phyloP scores from a whole-genome alignment of 2,888 invertebrate species.

The Aphrophora alni region DNA sequence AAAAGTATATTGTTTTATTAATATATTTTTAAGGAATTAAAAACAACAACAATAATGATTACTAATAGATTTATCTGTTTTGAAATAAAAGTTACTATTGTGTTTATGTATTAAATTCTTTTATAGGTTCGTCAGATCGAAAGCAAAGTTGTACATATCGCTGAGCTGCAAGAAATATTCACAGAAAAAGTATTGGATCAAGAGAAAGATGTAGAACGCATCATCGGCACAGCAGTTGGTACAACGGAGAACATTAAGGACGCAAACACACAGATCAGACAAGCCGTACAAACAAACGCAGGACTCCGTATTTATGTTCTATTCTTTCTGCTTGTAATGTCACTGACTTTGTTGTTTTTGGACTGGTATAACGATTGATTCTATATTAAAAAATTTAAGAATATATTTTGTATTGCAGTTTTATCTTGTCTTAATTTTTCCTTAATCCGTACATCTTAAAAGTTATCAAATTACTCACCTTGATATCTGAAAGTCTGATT shows the following conservation, averaged over 20 bases:
- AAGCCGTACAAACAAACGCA: constrained; percentile 97
- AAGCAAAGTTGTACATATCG: constrained; percentile 93
- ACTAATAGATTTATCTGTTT: too few species aligned
- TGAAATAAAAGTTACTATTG: too few species aligned
- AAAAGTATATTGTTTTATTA: too few species aligned
- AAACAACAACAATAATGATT: too few species aligned
- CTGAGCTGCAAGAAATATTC: constrained; percentile 93
- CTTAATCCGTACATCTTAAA: too few species aligned
- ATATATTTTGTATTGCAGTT: neutral
- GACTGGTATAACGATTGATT: constrained; percentile 96
- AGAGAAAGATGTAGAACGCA: constrained; percentile 90
- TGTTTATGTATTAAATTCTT: too few species aligned
- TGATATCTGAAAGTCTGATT: too few species aligned
- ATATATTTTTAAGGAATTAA: too few species aligned
- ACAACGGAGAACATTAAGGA: constrained; percentile 95
- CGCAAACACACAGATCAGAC: constrained; percentile 96
- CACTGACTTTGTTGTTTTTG: constrained; percentile 92
- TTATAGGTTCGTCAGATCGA: constrained; percentile 82
- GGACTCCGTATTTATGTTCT: constrained; percentile 93
- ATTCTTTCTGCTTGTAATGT: constrained; percentile 95
- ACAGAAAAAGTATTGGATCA: constrained; percentile 95
- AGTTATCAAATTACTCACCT: too few species aligned
- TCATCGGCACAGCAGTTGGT: constrained; percentile 86
- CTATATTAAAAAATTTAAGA: neutral
- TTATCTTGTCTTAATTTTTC: neutral